Evolutionary conservation across 2,888 invertebrate species (phyloP).

Genomic region (Cryptosula pallasiana): DNA sequence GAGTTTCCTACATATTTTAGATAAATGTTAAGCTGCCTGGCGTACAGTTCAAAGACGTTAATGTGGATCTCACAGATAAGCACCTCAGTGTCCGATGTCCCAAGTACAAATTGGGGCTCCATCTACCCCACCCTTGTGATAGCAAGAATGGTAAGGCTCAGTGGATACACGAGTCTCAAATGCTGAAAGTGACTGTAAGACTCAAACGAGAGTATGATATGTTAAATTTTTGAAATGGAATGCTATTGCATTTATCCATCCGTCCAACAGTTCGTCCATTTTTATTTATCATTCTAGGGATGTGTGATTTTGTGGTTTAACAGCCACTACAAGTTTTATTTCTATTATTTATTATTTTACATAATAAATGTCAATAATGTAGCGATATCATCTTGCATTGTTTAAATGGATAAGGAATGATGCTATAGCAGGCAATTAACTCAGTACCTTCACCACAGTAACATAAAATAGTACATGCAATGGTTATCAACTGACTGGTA

Average conservation of each 20-base stretch:
- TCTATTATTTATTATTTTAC: no score
- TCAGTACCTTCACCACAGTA: no score
- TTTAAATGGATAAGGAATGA: neutral
- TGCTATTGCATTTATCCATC: neutral
- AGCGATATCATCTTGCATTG: neutral
- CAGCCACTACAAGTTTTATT: no score
- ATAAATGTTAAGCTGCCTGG: conserved; percentile 66
- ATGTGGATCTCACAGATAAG: conserved; percentile 62
- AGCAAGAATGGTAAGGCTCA: conserved; percentile 74
- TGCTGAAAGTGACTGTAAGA: conserved; percentile 67
- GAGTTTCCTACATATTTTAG: no score
- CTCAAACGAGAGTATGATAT: conserved; percentile 77
- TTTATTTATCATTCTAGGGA: neutral
- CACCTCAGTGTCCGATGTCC: conserved; percentile 58
- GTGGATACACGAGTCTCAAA: conserved; percentile 66
- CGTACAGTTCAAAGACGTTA: conserved; percentile 70
- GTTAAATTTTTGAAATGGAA: conserved; percentile 75
- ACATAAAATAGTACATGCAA: no score
- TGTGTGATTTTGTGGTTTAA: no score
- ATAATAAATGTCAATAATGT: neutral
- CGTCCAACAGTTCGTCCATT: neutral
- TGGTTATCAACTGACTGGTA: no score
- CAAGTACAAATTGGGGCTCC: conserved; percentile 62
- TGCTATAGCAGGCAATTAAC: no score
- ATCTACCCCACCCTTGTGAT: conserved; percentile 75